These are phyloP conservation scores for Argyresthia albistria DNA, from an alignment of 2,888 invertebrate species.

Conservation along the genomic window DNA sequence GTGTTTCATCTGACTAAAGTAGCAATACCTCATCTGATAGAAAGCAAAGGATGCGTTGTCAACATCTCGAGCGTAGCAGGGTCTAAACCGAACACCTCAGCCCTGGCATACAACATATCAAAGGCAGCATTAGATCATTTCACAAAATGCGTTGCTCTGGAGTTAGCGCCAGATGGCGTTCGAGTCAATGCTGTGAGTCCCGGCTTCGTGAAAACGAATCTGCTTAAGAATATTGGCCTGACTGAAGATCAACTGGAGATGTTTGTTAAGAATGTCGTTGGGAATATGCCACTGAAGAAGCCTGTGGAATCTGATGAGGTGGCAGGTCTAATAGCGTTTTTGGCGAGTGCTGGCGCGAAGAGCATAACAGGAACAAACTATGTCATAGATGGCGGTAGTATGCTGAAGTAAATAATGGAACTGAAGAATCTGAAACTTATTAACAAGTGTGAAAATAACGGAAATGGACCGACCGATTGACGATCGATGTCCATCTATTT, in stretches of 20 bases:
- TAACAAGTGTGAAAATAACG: no score
- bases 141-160: slow-evolving; percentile 91
- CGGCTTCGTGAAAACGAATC: slow-evolving; percentile 91
- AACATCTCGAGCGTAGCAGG: slow-evolving; percentile 94
- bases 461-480: no score
- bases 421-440: no score
- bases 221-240: slow-evolving; percentile 78
- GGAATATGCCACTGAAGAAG: slow-evolving; percentile 90
- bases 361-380: slow-evolving; percentile 86
- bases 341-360: slow-evolving; percentile 88
- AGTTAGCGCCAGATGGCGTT: slow-evolving; percentile 83
- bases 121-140: slow-evolving; percentile 96
- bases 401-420: slow-evolving; percentile 21
- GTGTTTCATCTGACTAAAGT: slow-evolving; percentile 87
- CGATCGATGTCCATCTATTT: no score
- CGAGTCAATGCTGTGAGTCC: slow-evolving; percentile 93
- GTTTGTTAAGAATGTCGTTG: slow-evolving; percentile 71
- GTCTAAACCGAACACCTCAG: slow-evolving; percentile 74
- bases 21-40: slow-evolving; percentile 85
- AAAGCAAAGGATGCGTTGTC: slow-evolving; percentile 87
- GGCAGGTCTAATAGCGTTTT: slow-evolving; percentile 87
- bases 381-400: slow-evolving; percentile 46
- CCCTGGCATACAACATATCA: slow-evolving; percentile 90
- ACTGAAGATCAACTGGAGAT: slow-evolving; percentile 81
- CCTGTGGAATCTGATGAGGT: slow-evolving; percentile 88